These are phyloP conservation scores for Leptonema lineaticorne DNA, from an alignment of 1,140 invertebrate genomes.

Conservation along the genomic window DNA sequence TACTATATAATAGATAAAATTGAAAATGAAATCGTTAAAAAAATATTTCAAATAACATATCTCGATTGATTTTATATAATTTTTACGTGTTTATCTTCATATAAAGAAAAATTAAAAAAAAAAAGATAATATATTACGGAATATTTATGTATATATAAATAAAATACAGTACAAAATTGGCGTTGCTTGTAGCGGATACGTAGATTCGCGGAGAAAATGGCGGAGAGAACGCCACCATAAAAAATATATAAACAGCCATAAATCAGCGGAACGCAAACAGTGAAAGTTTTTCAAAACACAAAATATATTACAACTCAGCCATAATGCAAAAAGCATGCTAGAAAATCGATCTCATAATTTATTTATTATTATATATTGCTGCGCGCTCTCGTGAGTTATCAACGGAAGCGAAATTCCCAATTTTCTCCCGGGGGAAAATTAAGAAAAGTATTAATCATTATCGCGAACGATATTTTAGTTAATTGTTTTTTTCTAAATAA, in stretches of 20 bases:
- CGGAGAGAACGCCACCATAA: slow-evolving; percentile 4
- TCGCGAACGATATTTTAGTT: too few relatives aligned
- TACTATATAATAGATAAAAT: too few relatives aligned
- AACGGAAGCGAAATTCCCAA: neutral
- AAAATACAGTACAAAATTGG: slow-evolving; percentile 1
- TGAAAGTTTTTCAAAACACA: slow-evolving; percentile 36
- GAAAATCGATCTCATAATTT: slow-evolving; percentile 37
- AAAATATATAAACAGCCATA: slow-evolving; percentile 35
- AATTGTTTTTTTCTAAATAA: too few relatives aligned
- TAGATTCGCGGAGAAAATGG: slow-evolving; percentile 17
- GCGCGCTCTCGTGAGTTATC: neutral
- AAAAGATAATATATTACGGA: too few relatives aligned
- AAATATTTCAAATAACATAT: too few relatives aligned
- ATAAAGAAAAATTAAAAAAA: too few relatives aligned
- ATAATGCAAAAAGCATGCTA: slow-evolving; percentile 35
- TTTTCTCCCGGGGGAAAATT: too few relatives aligned
- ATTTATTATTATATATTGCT: slow-evolving; percentile 5
- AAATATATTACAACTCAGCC: slow-evolving; percentile 30
- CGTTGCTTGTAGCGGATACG: neutral
- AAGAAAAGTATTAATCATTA: too few relatives aligned
- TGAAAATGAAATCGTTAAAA: too few relatives aligned
- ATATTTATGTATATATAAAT: too few relatives aligned
- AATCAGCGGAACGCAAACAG: slow-evolving; percentile 30
- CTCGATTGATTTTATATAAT: too few relatives aligned
- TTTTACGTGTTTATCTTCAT: too few relatives aligned